Base-by-base conservation (phyloP, 2,888 invertebrate species). In the Athrips mouffetella region DNA sequence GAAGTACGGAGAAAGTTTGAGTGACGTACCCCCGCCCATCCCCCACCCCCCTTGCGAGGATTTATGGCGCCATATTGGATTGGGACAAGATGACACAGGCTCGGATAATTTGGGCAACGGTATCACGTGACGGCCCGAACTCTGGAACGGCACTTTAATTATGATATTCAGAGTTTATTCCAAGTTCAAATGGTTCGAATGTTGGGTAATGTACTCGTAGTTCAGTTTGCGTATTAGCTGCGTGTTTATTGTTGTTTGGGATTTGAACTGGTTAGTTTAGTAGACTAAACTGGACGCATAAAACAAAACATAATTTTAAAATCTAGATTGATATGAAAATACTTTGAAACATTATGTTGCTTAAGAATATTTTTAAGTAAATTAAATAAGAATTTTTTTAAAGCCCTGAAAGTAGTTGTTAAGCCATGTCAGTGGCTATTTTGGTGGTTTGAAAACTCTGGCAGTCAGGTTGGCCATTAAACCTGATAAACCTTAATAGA, bases 41-140 rank as follows among this genome's bases (percentile, higher is more conserved):
- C 76, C 76, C 65, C 70, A 70, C 74, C 69, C 74, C 73, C 65
- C 79, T 70, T 64, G 59, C 66, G 73, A 86, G 85, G 87, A 88
- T 88, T 88, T 88, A 88, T 83, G 85, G 82, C 87, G 88, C 88
- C 87, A 88, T 88, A 88, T 88, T 88, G 88, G 88, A 88, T 88
- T 84, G 88, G 87, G 87, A 88, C 88, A 88, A 88, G 88, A 88
- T 88, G 88, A 88, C 88, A 86, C 86, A 80, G 83, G 84, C 82
- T 73, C 81, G 88, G 88, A 88, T 88, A 88, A 88, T 88, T 88
- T 88, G 88, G 88, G 86, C 84, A 85, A 82, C 84, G 83, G 84
- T 79, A 80, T 84, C 84, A 83, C 81, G 85, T 85, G 86, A 87
- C 83, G 76, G 72, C 70, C 76, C 72, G 70, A 76, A 77, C 76